A percentile compares a stretch with the other conserved stretches of the same genome.
Conservation (phyloP, 2,888 invertebrate genomes). For the Zhengitettix transpicula region DNA sequence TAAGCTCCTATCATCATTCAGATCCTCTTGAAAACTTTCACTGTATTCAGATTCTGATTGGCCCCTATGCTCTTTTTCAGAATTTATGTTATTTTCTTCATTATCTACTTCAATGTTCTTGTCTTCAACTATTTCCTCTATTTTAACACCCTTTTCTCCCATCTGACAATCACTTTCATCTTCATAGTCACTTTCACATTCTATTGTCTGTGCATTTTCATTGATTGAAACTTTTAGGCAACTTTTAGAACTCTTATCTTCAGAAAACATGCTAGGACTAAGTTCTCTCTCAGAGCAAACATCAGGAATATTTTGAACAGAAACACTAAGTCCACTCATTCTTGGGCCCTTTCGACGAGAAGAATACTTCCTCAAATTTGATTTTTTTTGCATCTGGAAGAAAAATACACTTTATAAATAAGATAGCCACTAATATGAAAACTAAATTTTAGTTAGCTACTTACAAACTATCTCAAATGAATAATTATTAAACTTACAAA, state of each 20-base stretch:
- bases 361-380: neutral
- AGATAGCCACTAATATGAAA: no score
- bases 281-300: neutral
- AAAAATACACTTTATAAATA: no score
- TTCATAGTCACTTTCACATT: neutral
- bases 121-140: conserved; percentile 1
- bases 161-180: neutral
- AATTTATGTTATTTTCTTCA: neutral
- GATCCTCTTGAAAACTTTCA: conserved; percentile 1
- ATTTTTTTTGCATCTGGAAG: no score
- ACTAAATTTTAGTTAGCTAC: no score
- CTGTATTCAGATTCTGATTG: neutral
- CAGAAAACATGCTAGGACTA: conserved; percentile 2
- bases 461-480: neutral
- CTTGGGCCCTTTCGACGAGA: neutral
- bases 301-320: conserved; percentile 5
- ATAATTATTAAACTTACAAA: conserved; percentile 21
- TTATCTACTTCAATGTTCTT: conserved; percentile 1
- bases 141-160: neutral
- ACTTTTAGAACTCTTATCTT: conserved; percentile 3
- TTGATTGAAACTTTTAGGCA: conserved; percentile 5
- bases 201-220: conserved; percentile 4
- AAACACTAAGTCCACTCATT: neutral
- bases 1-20: no score
- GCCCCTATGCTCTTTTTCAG: neutral